Base-by-base conservation (phyloP, 2,113 vertebrate genomes). In the Scolopax mira region DNA sequence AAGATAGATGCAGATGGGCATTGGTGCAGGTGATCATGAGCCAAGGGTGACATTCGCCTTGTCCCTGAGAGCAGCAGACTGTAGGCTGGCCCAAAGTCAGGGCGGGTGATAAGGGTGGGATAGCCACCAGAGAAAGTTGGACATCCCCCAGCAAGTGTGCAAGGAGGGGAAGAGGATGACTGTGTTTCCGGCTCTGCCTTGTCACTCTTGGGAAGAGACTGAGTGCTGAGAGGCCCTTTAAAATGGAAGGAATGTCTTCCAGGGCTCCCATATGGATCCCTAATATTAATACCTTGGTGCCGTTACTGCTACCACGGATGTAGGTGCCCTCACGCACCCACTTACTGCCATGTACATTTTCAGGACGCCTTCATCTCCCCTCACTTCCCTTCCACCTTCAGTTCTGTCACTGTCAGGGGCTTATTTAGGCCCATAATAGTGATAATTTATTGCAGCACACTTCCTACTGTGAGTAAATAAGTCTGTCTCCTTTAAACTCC, bases 401-500 rank as follows among this genome's bases (percentile, higher is more conserved):
- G 22, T 87, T 97, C 94, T 95, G 80, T 94, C 97, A 83, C 94
- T 96, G 97, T 96, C 94, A 91, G 94, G 92, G 89, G 85, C 97
- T 87, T 88, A 95, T 97, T 96, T 95, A 95, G 97, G 87, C 94
- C 94, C 41, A 75, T 97, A 93, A 91, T 83, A 79, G 96, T 16
- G 94, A 96, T 98, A 98, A 98, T 98, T 98, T 98, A 98, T 98
- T 98, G 97, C 97, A 89, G 95, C 93, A 83, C 96, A 96, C 98
- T 98, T 98, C 97, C 97, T 97, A 93, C 95, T 77, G 92, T 96
- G 97, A 98, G 98, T 98, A 98, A 99, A 98, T 98, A 98, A 98
- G 98, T 98, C 97, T 98, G 97, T 98, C 98, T 98, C 95, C 96
- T 97, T 97, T 97, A 98, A 97, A 98, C 97, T 98, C 98, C 97